A percentile compares a stretch with the other conserved stretches of the same genome.
Conservation (phyloP, 2,888 invertebrate species). For the Molorchus minor region DNA sequence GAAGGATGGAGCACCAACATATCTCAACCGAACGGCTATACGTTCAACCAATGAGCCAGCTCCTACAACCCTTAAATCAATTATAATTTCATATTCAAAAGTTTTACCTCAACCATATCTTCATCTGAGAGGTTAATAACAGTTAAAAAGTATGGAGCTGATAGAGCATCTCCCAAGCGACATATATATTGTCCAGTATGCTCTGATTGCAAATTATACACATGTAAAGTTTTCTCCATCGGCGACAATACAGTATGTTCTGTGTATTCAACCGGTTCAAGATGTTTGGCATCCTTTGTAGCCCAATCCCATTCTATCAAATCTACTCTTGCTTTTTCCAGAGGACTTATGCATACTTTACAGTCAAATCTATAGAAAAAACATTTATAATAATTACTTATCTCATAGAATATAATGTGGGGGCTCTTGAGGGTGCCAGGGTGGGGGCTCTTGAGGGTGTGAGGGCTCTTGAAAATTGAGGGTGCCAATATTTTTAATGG, state of each 20-base stretch:
- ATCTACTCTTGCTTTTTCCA: constrained; percentile 55
- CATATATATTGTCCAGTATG: constrained; percentile 70
- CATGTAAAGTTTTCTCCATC: constrained; percentile 63
- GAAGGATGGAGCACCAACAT: neutral
- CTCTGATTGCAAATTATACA: constrained; percentile 64
- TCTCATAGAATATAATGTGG: too few relatives aligned
- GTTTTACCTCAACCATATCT: constrained; percentile 42
- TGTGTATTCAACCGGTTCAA: constrained; percentile 58
- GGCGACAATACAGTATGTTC: constrained; percentile 62
- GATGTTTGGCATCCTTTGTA: constrained; percentile 41
- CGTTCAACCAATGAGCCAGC: neutral
- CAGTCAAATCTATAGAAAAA: constrained; percentile 62
- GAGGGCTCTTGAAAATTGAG: too few relatives aligned
- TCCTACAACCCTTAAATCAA: neutral
- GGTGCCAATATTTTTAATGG: too few relatives aligned
- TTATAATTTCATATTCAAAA: too few relatives aligned
- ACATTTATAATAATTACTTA: too few relatives aligned
- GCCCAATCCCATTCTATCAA: constrained; percentile 65
- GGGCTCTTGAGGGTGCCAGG: too few relatives aligned
- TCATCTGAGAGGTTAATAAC: constrained; percentile 63
- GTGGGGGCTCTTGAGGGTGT: too few relatives aligned
- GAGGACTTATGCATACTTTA: constrained; percentile 67
- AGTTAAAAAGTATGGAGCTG: constrained; percentile 65
- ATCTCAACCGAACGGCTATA: neutral
- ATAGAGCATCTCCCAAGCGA: constrained; percentile 60